These are phyloP conservation scores for Troilus luridus DNA, from an alignment of 2,888 invertebrate genomes.

Conservation along the genomic window DNA sequence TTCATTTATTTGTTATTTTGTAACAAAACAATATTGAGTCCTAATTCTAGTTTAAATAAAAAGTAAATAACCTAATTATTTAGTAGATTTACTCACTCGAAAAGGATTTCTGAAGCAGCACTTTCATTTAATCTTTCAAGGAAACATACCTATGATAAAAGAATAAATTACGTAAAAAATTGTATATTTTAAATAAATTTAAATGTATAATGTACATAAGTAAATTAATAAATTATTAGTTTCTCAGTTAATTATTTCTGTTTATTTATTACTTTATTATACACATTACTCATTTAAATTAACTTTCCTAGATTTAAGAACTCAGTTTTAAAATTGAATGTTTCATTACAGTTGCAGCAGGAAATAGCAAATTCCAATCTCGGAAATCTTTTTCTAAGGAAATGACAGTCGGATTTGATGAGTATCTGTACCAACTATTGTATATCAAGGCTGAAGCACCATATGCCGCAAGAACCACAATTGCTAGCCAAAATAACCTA, in stretches of 20 bases:
- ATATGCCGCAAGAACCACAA: constrained; percentile 63
- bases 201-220: not conserved
- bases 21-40: not conserved
- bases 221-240: not conserved
- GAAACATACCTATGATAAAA: constrained; percentile 58
- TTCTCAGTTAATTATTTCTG: too few relatives aligned
- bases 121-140: constrained; percentile 61
- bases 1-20: too few relatives aligned
- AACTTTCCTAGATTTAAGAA: not conserved
- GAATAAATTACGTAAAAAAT: not conserved
- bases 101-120: constrained; percentile 68
- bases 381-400: constrained; percentile 77
- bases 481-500: constrained; percentile 66
- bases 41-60: not conserved
- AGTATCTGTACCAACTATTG: constrained; percentile 74
- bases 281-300: too few relatives aligned
- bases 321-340: not conserved
- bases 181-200: not conserved
- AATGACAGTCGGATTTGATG: constrained; percentile 76
- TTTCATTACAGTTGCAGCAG: constrained; percentile 71
- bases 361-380: constrained; percentile 75
- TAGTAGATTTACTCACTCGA: constrained; percentile 66
- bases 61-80: not conserved
- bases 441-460: constrained; percentile 69
- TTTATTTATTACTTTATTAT: too few relatives aligned